Evolutionary conservation across 2,113 vertebrate genomes (phyloP).

Genomic region (Ciconia boyciana): DNA sequence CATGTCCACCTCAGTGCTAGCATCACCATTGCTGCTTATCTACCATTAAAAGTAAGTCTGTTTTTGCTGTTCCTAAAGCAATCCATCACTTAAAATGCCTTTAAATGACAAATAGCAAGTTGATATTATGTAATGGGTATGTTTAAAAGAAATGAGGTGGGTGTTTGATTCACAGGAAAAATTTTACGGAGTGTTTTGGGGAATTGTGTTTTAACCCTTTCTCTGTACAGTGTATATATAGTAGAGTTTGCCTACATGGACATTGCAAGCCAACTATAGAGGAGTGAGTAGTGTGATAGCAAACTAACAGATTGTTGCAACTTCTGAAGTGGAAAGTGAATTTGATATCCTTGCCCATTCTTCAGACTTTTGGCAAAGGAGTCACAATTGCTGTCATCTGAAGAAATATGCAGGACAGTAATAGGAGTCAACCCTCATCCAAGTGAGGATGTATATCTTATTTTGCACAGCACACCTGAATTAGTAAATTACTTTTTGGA

Average conservation of each 20-base stretch:
- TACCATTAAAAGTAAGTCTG: conserved; percentile 83
- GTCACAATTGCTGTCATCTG: background rate
- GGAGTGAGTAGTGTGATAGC: no score
- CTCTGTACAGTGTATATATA: background rate
- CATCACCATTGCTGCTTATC: conserved; percentile 87
- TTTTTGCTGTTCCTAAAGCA: background rate
- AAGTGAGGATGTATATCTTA: background rate
- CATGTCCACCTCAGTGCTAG: conserved; percentile 83
- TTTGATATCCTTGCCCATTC: background rate
- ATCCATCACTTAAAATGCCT: background rate
- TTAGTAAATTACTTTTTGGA: background rate
- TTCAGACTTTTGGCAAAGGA: background rate
- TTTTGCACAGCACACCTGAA: background rate
- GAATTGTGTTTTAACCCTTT: background rate
- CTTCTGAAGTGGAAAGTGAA: background rate
- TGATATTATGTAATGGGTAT: background rate
- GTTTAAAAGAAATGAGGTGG: background rate
- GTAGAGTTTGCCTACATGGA: background rate
- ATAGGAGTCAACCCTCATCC: background rate
- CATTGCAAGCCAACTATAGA: background rate
- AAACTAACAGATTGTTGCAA: background rate
- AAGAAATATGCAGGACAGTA: background rate
- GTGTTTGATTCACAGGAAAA: background rate
- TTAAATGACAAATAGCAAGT: background rate
- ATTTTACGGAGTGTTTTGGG: background rate